Percentiles rank a stretch among this genome's conserved stretches.
Conservation (phyloP, 2,797 vertebrate genomes). For the Botia kubotai region DNA sequence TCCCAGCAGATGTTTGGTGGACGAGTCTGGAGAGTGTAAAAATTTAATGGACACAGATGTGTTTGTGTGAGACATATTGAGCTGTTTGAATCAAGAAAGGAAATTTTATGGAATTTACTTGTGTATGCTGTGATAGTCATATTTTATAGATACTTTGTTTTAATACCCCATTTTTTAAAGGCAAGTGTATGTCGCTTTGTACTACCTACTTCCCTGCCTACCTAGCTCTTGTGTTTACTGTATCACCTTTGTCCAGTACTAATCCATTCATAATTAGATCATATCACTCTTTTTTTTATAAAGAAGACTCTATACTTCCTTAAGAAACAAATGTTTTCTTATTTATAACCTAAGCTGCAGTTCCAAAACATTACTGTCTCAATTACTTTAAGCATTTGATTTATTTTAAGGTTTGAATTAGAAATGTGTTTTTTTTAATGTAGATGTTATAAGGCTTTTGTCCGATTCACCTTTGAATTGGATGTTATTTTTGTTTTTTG, state of each 20-base stretch:
- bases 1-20: constrained; percentile 40
- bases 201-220: neutral
- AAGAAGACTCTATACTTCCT: neutral
- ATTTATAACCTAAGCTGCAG: neutral
- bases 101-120: constrained; percentile 32
- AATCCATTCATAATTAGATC: neutral
- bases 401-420: neutral
- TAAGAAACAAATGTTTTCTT: neutral
- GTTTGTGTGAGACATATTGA: constrained; percentile 28
- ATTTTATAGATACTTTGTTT: constrained; percentile 14
- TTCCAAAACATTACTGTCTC: neutral
- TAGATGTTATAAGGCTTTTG: constrained; percentile 17
- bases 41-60: constrained; percentile 43
- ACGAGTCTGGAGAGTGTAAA: constrained; percentile 27
- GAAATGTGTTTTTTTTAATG: constrained; percentile 23
- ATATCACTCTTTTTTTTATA: neutral
- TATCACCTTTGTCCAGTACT: too few species aligned
- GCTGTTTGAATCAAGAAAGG: constrained; percentile 26
- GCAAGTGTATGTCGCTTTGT: too few species aligned
- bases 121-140: neutral
- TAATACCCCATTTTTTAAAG: too few species aligned
- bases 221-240: too few species aligned
- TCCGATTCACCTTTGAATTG: neutral
- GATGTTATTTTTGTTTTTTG: neutral
- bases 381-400: neutral